Evolutionary conservation across 2,888 invertebrate species (phyloP), one percentile per base, ranked within the genome.

Genomic region (Ormyrus pomaceus): DNA sequence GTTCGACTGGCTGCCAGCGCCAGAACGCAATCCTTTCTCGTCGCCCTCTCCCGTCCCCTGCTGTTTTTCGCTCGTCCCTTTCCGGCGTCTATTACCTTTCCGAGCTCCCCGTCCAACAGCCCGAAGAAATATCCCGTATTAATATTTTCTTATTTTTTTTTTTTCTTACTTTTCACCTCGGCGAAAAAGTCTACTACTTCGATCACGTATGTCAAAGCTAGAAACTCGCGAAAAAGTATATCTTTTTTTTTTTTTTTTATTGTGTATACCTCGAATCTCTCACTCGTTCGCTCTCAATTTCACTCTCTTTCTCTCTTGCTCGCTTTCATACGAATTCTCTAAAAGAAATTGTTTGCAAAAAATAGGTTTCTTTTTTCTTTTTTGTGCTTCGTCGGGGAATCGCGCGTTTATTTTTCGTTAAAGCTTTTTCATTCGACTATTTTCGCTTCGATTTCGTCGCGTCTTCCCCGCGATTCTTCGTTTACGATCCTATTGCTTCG

Each of bases 1-100:
- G 51, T 71, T 68, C 58, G 68, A 64, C 70, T 81, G 83, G 83
- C 83, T 83, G 69, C 83, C 83, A 83, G 83, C 83, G 82, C 82
- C 82, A 80, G 59, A 55, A 58, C 59, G 55, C 58, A 34, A 50
- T 61, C 7, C 50, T 59, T 34, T 9, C n/a, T 64, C 10, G 5
- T 34, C 34, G 34, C 48, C 48, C 19, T 77, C 51, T 19, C 56
- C 34, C n/a, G 11, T 50, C 45, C 9, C 45, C n/a, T 46, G 2
- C 19, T 13, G n/a, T 66, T 19, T 59, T 10, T 62, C 55, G 50
- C 45, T 69, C n/a, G 55, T 76, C 34, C 45, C 10, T 58, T 69
- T 19, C 50, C 51, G 8, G 50, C 51, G 19, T 59, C 56, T 55
- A 3, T 64, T 13, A 8, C 19, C 7, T 55, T 69, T 62, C 46